A percentile compares a stretch with the other conserved stretches of the same genome.
Evolutionary conservation across 2,888 invertebrate species (phyloP).

Genomic region (Halocaridina rubra): DNA sequence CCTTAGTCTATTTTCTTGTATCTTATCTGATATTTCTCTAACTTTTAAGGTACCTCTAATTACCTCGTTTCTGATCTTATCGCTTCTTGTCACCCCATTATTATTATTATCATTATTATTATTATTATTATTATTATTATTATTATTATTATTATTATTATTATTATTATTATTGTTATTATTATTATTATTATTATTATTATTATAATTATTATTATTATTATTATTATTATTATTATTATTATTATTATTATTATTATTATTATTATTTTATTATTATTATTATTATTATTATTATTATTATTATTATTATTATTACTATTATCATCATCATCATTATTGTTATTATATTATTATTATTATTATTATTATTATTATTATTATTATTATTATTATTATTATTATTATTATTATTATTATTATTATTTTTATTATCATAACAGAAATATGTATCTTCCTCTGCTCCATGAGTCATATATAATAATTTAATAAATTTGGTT

Average conservation of each 20-base stretch:
- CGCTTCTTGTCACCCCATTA: no score
- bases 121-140: not conserved
- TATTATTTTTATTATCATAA: no score
- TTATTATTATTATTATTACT: constrained; percentile 3
- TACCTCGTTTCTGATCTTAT: no score
- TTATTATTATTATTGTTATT: not conserved
- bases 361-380: not conserved
- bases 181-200: not conserved
- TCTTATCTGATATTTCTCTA: no score
- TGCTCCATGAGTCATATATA: no score
- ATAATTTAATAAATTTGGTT: no score
- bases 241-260: not conserved
- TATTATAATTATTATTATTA: not conserved
- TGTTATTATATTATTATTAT: no score
- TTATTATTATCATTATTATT: no score
- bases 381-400: not conserved
- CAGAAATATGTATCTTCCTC: no score
- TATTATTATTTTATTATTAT: not conserved
- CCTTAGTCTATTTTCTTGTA: no score
- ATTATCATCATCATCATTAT: not conserved
- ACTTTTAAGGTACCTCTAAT: no score
- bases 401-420: not conserved
- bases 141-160: not conserved
- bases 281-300: not conserved
- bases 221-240: not conserved